Evolutionary conservation across 2,888 invertebrate species (phyloP).

Genomic region (Caenorhabditis wallacei): DNA sequence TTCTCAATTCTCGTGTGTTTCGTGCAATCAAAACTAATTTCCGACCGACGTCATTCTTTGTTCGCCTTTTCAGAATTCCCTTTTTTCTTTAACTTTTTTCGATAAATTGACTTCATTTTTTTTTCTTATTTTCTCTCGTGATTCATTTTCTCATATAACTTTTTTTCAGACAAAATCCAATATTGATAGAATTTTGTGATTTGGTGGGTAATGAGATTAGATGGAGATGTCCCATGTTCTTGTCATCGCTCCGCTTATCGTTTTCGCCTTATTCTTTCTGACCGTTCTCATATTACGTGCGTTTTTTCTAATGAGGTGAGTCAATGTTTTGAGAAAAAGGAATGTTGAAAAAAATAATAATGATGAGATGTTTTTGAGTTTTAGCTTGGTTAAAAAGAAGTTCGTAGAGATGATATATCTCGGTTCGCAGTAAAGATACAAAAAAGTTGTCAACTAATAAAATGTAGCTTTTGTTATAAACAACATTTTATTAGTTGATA

Average conservation of each 20-base stretch:
- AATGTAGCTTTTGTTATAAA: no score
- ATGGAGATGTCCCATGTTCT: conserved; percentile 64
- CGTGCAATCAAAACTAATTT: conserved; percentile 6
- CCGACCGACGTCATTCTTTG: conserved; percentile 9
- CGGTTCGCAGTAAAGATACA: no score
- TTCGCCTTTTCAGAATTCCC: neutral
- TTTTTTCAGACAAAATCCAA: conserved; percentile 22
- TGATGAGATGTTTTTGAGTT: no score
- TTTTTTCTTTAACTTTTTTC: neutral
- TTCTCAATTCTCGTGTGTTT: conserved; percentile 5
- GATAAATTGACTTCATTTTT: no score
- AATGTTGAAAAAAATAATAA: neutral
- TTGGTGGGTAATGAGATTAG: conserved; percentile 35
- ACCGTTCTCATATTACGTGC: conserved; percentile 48
- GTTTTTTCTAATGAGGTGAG: conserved; percentile 58
- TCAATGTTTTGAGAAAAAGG: neutral
- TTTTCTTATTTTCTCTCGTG: neutral
- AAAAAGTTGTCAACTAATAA: no score
- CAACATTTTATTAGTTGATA: no score
- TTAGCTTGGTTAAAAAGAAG: neutral
- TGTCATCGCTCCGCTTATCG: conserved; percentile 59
- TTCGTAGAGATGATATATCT: no score
- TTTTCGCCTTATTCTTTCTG: conserved; percentile 58
- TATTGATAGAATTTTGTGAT: neutral
- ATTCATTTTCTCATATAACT: neutral